Evolutionary conservation across 2,888 invertebrate species (phyloP).

Genomic region (Patella depressa): DNA sequence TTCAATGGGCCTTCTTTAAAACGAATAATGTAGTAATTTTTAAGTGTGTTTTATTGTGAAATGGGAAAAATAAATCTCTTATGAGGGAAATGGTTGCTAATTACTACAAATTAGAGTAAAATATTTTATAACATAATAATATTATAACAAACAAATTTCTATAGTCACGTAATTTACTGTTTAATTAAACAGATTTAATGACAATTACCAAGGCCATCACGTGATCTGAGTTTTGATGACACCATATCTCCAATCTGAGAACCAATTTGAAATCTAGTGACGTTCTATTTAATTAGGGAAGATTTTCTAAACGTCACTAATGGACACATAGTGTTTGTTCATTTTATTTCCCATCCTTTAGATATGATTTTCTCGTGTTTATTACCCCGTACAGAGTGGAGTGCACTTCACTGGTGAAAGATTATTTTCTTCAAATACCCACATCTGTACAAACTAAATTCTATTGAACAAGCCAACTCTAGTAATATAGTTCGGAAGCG

Average conservation of each 20-base stretch:
- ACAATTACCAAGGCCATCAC: conserved; percentile 15
- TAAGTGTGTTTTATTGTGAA: too few relatives aligned
- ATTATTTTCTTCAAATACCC: conserved; percentile 22
- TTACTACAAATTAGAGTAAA: too few relatives aligned
- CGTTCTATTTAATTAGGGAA: conserved; percentile 37
- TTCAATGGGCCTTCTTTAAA: too few relatives aligned
- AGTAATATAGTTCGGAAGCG: conserved; percentile 31
- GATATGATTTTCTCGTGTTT: conserved; percentile 35
- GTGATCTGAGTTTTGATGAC: conserved; percentile 27
- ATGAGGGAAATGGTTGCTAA: too few relatives aligned
- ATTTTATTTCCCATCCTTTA: conserved; percentile 37
- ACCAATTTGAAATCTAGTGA: conserved; percentile 15
- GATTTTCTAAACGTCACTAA: conserved; percentile 36
- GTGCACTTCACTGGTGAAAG: conserved; percentile 17
- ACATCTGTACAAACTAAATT: conserved; percentile 20
- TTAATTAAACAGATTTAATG: conserved; percentile 28
- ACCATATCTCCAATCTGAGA: conserved; percentile 18
- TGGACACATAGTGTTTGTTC: conserved; percentile 42
- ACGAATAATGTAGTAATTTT: too few relatives aligned
- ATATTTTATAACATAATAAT: too few relatives aligned
- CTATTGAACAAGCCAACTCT: conserved; percentile 9
- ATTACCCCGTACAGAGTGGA: conserved; percentile 26
- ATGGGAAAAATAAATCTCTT: too few relatives aligned
- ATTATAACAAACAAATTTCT: too few relatives aligned
- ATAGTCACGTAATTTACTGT: conserved; percentile 9